Percentiles rank a stretch among this genome's conserved stretches.
These are phyloP conservation scores for Sparus aurata DNA, from an alignment of 2,797 vertebrate genomes.

Conservation along the genomic window DNA sequence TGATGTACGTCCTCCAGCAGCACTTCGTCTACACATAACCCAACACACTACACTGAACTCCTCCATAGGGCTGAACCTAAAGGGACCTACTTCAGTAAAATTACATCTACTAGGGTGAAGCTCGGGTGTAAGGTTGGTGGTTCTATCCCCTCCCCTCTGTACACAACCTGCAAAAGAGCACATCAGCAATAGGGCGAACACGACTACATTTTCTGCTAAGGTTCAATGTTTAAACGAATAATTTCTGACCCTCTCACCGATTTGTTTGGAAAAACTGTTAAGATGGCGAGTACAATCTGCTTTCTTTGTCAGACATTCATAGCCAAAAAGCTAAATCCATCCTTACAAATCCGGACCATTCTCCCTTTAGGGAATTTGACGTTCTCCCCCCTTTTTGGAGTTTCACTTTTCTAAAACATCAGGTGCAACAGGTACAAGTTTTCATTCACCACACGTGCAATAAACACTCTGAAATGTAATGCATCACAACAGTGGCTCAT, in stretches of 20 bases:
- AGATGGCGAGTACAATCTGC: not conserved
- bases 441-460: not conserved
- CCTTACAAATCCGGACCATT: not conserved
- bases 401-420: not conserved
- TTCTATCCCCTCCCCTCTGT: not conserved
- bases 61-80: constrained; percentile 30
- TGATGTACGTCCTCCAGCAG: constrained; percentile 23
- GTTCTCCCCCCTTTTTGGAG: not conserved
- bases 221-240: constrained; percentile 1
- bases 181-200: not conserved
- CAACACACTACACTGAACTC: constrained; percentile 2
- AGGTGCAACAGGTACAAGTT: constrained; percentile 21
- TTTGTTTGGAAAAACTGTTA: constrained; percentile 5
- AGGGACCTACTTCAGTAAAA: constrained; percentile 4
- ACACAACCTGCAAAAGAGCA: not conserved
- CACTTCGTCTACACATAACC: not conserved
- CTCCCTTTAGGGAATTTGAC: not conserved
- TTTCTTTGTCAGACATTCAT: constrained; percentile 12
- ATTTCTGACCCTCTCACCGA: not conserved
- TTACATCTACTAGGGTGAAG: constrained; percentile 17
- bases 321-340: not conserved
- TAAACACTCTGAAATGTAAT: not conserved
- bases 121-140: constrained; percentile 25
- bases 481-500: not conserved
- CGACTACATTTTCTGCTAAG: not conserved